Evolutionary conservation across 2,113 vertebrate species (phyloP), one percentile per base, ranked within the genome.

Genomic region (Anoplopoma fimbria): DNA sequence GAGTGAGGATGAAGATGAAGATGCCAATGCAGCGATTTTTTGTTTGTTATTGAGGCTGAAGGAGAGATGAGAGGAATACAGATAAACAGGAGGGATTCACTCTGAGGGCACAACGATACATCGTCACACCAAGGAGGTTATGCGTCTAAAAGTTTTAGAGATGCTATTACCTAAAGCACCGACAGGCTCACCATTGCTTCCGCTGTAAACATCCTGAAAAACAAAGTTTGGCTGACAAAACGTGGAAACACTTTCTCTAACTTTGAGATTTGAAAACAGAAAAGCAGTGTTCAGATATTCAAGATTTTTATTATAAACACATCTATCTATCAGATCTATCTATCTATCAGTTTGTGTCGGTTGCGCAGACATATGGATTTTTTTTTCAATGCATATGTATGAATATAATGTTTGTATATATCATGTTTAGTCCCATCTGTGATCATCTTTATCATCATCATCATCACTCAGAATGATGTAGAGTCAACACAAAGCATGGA

Each of bases 11-110:
- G n/a, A 42, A 84, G 53, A 45, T 10, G 9, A 40, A 9, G 42
- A 51, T 40, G 77, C 25, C 38, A 9, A 19, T 57, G 51, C 55
- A 14, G 49, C 19, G 17, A 4, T 33, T 63, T 51, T 6, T 69
- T 55, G 69, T 6, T 69, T 55, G 69, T 80, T 34, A 81, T 40
- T 40, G 45, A 47, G 13, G 42, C 27, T 0, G 40, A 42, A 23
- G 23, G 17, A 62, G 38, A 75, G 51, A 75, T 42, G 63, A 78
- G 13, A 62, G 31, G 62, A 72, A 75, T 65, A 36, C 33, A 51
- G 34, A 38, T 55, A 15, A 61, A 81, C 55, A 57, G 38, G 10
- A 55, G 40, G 36, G 27, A 31, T 60, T 60, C 57, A n/a, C n/a
- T n/a, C n/a, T n/a, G n/a, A n/a, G n/a, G n/a, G n/a, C n/a, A 17